Conservation (phyloP, 2,888 invertebrate genomes). For the Pheosia tremula region DNA sequence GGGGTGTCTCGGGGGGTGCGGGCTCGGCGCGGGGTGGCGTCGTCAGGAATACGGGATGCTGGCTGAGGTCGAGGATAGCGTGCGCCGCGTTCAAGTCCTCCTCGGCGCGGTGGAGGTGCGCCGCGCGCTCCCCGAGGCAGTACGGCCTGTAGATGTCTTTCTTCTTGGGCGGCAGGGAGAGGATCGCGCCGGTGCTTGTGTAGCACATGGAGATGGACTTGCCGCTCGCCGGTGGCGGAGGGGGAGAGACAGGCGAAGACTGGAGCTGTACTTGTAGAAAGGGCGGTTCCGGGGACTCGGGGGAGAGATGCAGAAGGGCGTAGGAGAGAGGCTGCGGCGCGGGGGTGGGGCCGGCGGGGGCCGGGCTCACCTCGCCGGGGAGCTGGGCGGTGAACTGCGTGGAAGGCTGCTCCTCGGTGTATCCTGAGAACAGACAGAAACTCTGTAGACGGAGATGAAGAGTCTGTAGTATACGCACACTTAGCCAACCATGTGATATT, state of each 20-base stretch:
- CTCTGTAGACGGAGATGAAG: no score
- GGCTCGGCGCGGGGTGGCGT: constrained; percentile 75
- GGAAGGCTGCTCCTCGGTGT: constrained; percentile 91
- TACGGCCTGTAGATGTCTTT: constrained; percentile 96
- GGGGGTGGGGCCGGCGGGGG: constrained; percentile 68
- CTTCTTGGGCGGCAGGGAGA: constrained; percentile 94
- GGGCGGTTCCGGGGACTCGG: constrained; percentile 69
- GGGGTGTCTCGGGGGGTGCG: constrained; percentile 46
- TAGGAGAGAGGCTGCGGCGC: constrained; percentile 76
- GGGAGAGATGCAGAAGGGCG: constrained; percentile 79
- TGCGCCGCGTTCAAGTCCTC: constrained; percentile 95
- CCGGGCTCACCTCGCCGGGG: constrained; percentile 88
- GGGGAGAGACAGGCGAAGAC: constrained; percentile 78
- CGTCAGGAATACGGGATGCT: constrained; percentile 90
- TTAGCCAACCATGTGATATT: no score
- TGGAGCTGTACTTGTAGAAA: constrained; percentile 78
- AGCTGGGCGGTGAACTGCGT: constrained; percentile 91
- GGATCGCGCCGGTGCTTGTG: constrained; percentile 92
- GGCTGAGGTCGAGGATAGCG: constrained; percentile 94
- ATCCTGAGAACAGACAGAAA: constrained; percentile 81
- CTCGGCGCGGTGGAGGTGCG: constrained; percentile 86
- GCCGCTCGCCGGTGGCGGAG: constrained; percentile 83
- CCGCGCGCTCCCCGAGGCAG: constrained; percentile 89
- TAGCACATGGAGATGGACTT: constrained; percentile 93
- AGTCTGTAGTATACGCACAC: no score